These are phyloP conservation scores for Crax fasciolata DNA, from an alignment of 2,797 vertebrate genomes.

Conservation along the genomic window DNA sequence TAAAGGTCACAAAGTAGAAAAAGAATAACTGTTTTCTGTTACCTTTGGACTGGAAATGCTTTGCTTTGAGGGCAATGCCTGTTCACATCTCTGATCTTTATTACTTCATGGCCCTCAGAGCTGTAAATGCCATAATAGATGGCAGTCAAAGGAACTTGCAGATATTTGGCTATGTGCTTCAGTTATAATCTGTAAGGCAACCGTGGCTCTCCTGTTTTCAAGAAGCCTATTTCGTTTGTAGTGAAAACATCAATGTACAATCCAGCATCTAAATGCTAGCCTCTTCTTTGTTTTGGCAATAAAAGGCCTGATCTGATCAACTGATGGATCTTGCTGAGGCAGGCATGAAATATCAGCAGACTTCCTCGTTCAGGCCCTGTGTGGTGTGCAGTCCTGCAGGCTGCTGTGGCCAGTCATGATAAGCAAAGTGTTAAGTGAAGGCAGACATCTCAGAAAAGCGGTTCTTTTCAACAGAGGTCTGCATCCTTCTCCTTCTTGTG, in stretches of 20 bases:
- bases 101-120: background rate
- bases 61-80: background rate
- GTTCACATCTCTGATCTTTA: background rate
- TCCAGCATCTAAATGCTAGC: background rate
- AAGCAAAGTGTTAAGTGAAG: background rate
- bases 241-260: background rate
- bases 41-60: background rate
- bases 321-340: background rate
- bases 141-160: background rate
- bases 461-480: background rate
- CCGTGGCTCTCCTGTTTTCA: background rate
- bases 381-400: background rate
- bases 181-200: background rate
- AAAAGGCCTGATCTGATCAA: background rate
- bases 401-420: background rate
- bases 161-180: background rate
- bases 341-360: background rate
- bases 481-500: background rate
- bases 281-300: background rate
- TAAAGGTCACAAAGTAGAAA: too few species aligned
- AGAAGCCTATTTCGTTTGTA: background rate
- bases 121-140: accelerated
- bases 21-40: background rate
- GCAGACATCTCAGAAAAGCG: background rate
- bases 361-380: background rate